Evolutionary conservation across 2,113 vertebrate genomes (phyloP).

Genomic region (Falcunculus frontatus): DNA sequence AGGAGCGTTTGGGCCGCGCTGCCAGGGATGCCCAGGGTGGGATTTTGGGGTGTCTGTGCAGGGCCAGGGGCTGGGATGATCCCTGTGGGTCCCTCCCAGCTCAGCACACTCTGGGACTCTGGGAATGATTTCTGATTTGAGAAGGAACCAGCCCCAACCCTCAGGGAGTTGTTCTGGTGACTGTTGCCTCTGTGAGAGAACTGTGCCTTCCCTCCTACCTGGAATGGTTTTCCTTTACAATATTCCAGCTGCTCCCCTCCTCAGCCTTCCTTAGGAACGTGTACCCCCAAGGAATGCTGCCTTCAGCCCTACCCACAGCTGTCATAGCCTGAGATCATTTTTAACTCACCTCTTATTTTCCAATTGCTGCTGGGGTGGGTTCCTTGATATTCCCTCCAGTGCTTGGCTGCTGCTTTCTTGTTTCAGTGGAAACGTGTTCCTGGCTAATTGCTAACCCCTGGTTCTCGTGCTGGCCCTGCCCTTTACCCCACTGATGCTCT

Average conservation of each 20-base stretch:
- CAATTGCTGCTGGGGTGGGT: not conserved
- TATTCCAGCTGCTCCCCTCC: not conserved
- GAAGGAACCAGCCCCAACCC: not conserved
- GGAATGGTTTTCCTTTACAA: fast-evolving
- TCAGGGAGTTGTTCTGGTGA: not conserved
- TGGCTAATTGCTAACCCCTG: not conserved
- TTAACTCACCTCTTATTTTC: not conserved
- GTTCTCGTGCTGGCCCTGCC: not conserved
- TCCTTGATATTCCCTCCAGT: not conserved
- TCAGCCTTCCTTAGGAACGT: not conserved
- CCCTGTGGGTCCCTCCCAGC: not conserved
- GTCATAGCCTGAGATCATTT: not conserved
- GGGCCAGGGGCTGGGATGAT: not conserved
- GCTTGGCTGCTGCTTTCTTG: not conserved
- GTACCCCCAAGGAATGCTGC: not conserved
- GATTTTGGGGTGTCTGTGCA: not conserved
- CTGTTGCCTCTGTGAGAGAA: fast-evolving
- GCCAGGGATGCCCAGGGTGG: not conserved
- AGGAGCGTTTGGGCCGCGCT: not conserved
- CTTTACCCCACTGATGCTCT: not conserved
- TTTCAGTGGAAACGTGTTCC: not conserved
- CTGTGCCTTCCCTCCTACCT: not conserved
- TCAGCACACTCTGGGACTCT: not conserved
- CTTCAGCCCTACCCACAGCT: not conserved
- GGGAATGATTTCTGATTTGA: not conserved